Evolutionary conservation across 2,797 vertebrate species (phyloP).

Genomic region (Eulemur rubriventer): DNA sequence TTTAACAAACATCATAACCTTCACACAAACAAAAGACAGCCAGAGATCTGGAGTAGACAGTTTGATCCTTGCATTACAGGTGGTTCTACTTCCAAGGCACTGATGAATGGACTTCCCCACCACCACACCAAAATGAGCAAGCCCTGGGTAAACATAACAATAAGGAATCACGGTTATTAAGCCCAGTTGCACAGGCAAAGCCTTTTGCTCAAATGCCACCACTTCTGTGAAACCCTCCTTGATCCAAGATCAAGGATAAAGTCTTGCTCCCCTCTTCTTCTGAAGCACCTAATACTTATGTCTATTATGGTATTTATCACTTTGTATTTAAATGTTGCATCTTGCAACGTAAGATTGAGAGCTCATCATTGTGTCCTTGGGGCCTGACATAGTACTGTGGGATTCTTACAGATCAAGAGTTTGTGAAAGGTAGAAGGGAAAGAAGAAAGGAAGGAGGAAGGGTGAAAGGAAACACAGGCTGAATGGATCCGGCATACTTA

Average conservation of each 20-base stretch:
- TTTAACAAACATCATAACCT: not conserved
- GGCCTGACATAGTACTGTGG: not conserved
- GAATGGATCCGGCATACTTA: not conserved
- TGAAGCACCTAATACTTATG: not conserved
- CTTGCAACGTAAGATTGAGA: not conserved
- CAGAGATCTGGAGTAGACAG: not conserved
- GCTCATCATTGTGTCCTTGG: not conserved
- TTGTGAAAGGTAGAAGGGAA: not conserved
- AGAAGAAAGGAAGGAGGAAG: not conserved
- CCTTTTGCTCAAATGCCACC: not conserved
- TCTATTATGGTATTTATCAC: not conserved
- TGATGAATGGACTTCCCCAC: not conserved
- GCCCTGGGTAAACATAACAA: not conserved
- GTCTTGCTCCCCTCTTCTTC: not conserved
- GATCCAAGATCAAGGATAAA: not conserved
- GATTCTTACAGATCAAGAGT: not conserved
- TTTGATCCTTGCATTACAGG: not conserved
- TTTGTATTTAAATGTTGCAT: not conserved
- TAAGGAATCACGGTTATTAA: not conserved
- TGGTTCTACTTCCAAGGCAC: not conserved
- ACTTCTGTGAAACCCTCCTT: not conserved
- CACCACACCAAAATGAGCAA: not conserved
- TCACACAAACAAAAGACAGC: not conserved
- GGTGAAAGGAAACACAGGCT: not conserved
- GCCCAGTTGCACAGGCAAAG: not conserved